Evolutionary conservation across 2,888 invertebrate species (phyloP), one percentile per base, ranked within the genome.

Genomic region (Smittia sp.): DNA sequence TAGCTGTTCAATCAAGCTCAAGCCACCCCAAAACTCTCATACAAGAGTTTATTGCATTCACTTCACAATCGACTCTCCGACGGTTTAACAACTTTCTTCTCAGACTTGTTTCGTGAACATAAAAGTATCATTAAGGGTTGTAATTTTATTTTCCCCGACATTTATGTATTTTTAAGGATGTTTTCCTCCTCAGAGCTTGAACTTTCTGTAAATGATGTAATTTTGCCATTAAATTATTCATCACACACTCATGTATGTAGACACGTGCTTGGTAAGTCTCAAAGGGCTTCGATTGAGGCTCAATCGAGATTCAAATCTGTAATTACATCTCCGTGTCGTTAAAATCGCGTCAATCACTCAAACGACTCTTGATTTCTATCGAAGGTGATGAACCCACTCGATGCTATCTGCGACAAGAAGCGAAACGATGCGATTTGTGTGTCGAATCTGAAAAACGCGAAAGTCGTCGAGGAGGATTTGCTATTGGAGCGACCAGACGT

Each of bases 341-440:
- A 32, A 32, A 32, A 9, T 32, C 32, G 3, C 32, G 32, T 32
- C 32, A 32, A 9, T 9, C 32, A 32, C 32, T 32, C 32, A 32
- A 32, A 6, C 32, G 32, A 6, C 9, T 3, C 9, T 32, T 32
- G 32, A 32, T 6, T 32, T 32, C 9, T 32, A 32, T 32, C 32
- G n/a, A 74, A 93, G 93, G 93, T 94, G 78, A 86, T 94, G 85
- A 94, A 94, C 83, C 93, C 93, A 75, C 84, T 94, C 85, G 93
- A 94, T 80, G 93, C 93, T 75, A 89, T 90, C 83, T 94, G 93
- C 84, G 90, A 92, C 81, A 83, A 83, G 78, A 86, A 87, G 78
- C 86, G 92, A 77, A 87, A 89, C 76, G 93, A 93, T 80, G 93
- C 93, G 62, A 86, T 93, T 80, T 94, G 93, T 83, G 90, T 93